These are phyloP conservation scores for Heliconius nattereri DNA, from an alignment of 1,140 invertebrate species.

Conservation along the genomic window DNA sequence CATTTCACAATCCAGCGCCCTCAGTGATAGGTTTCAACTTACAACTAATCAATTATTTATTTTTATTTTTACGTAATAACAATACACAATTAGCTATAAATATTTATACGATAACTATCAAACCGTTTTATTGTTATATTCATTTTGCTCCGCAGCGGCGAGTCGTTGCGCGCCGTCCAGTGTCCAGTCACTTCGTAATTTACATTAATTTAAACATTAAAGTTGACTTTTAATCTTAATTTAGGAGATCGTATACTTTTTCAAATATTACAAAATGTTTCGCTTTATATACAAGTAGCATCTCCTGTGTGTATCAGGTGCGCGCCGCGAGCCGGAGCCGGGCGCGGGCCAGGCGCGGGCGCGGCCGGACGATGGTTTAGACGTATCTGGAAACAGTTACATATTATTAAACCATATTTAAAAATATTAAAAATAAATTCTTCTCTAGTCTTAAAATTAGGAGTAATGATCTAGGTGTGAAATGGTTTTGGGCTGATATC, in stretches of 20 bases:
- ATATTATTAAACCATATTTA: no score
- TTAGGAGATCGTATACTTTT: constrained; percentile 82
- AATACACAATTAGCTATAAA: constrained; percentile 81
- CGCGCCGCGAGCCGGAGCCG: constrained; percentile 31
- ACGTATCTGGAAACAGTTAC: constrained; percentile 59
- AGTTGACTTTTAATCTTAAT: constrained; percentile 80
- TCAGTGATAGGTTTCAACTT: constrained; percentile 76
- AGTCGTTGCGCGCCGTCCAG: constrained; percentile 41
- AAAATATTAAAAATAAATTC: no score
- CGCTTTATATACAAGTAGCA: constrained; percentile 76
- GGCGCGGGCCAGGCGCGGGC: constrained; percentile 39
- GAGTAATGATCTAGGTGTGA: no score
- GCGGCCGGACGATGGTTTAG: constrained; percentile 59
- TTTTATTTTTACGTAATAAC: constrained; percentile 79
- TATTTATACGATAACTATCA: constrained; percentile 80
- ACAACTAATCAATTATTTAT: constrained; percentile 80
- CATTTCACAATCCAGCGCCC: constrained; percentile 62
- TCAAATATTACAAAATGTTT: constrained; percentile 81
- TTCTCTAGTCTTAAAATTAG: no score
- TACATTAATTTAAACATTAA: constrained; percentile 77
- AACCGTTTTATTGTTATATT: constrained; percentile 77
- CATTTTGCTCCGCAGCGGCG: constrained; percentile 31
- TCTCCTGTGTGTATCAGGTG: constrained; percentile 71
- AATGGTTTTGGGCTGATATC: no score
- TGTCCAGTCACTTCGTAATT: constrained; percentile 71